Evolutionary conservation across 35 echinoderm and acorn worm genomes (phyloP).

Genomic region (Apostichopus japonicus): DNA sequence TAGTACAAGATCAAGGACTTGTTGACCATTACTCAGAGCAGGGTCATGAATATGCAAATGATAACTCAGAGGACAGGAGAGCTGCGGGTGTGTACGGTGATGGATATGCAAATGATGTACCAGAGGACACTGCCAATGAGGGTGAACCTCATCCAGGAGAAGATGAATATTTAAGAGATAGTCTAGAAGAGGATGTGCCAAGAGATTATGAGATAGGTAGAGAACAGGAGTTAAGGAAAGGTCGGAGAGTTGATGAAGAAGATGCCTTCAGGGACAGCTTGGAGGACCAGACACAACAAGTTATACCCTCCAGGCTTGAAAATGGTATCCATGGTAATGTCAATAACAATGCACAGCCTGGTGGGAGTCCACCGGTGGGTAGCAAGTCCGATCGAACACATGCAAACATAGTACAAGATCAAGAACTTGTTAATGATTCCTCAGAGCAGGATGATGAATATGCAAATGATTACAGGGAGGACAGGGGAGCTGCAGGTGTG

Average conservation of each 20-base stretch:
- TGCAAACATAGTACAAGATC: slow-evolving; percentile 13
- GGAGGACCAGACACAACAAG: slow-evolving; percentile 6
- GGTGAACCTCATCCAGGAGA: not conserved
- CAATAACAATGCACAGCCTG: slow-evolving; percentile 41
- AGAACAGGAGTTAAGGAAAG: not conserved
- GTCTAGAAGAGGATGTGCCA: slow-evolving; percentile 18
- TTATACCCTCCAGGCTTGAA: not conserved
- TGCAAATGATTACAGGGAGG: slow-evolving; percentile 3
- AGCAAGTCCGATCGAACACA: not conserved
- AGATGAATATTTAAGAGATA: slow-evolving; percentile 8
- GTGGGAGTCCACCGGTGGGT: not conserved
- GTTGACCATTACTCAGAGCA: no score
- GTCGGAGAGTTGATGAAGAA: not conserved
- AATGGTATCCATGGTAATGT: slow-evolving; percentile 1
- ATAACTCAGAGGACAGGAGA: not conserved
- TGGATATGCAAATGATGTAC: not conserved
- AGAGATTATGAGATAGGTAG: not conserved
- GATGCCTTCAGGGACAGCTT: slow-evolving; percentile 36
- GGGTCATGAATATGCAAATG: not conserved
- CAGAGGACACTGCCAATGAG: not conserved
- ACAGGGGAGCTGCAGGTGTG: not conserved
- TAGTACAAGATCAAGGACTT: not conserved
- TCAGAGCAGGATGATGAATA: slow-evolving; percentile 1
- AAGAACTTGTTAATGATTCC: slow-evolving; percentile 13
- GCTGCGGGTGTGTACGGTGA: not conserved